A percentile compares a stretch with the other conserved stretches of the same genome.
Evolutionary conservation across 2,888 invertebrate species (phyloP).

Genomic region (Luperina testacea): DNA sequence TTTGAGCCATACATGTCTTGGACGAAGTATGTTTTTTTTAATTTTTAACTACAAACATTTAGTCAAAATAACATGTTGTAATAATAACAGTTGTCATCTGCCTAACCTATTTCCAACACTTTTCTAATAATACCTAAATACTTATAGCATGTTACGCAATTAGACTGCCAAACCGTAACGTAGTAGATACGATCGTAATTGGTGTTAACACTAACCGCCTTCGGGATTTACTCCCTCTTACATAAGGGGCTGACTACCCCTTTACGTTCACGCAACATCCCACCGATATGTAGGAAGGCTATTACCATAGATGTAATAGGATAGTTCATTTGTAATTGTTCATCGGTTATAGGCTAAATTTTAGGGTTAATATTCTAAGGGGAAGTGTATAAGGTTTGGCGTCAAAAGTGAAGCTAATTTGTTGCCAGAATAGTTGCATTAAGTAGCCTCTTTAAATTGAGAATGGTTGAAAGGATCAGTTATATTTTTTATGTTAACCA

Average conservation of each 20-base stretch:
- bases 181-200: constrained; percentile 38
- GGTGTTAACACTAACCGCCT: constrained; percentile 44
- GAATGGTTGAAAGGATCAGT: no score
- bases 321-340: constrained; percentile 9
- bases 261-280: constrained; percentile 20
- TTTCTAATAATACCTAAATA: neutral
- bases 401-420: neutral
- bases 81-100: no score
- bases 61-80: no score
- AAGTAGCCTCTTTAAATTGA: neutral
- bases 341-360: constrained; percentile 3
- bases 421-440: neutral
- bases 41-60: no score
- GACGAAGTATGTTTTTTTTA: no score
- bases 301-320: constrained; percentile 7
- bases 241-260: constrained; percentile 21
- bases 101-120: neutral
- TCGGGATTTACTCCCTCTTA: constrained; percentile 41
- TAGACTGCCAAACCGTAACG: neutral
- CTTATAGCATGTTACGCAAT: neutral
- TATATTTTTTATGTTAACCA: neutral
- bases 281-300: constrained; percentile 5
- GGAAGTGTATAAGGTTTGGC: neutral
- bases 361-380: neutral
- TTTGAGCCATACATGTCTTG: no score